A percentile compares a stretch with the other conserved stretches of the same genome.
phyloP scores from a whole-genome alignment of 2,888 invertebrate genomes.

The Theodoxus fluviatilis region DNA sequence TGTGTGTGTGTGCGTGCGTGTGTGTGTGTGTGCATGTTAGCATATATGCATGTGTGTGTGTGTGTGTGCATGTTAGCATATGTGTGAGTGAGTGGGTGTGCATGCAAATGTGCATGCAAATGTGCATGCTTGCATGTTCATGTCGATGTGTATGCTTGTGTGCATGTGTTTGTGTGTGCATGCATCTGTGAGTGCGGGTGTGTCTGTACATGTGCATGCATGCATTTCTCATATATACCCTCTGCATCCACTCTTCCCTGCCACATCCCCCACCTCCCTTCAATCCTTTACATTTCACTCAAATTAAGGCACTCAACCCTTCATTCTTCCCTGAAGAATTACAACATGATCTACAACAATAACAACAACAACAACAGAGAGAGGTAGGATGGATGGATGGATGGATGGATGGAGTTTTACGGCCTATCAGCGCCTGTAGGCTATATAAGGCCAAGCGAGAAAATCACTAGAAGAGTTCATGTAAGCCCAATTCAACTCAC shows the following conservation, averaged over 20 bases:
- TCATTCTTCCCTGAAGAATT: no score
- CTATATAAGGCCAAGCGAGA: no score
- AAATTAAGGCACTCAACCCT: no score
- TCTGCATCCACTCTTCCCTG: no score
- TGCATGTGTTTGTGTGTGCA: conserved; percentile 8
- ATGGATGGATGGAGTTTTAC: not conserved
- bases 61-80: not conserved
- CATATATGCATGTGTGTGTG: not conserved
- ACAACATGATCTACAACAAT: no score
- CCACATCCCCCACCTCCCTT: no score
- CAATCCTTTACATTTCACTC: no score
- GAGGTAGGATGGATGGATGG: not conserved
- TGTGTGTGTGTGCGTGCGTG: no score
- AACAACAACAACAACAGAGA: not conserved
- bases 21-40: no score
- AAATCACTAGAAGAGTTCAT: no score
- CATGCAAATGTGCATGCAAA: not conserved
- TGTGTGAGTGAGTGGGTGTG: not conserved
- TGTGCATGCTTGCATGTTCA: conserved; percentile 2
- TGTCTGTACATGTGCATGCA: not conserved
- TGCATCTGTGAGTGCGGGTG: conserved; percentile 9
- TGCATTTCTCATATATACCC: not conserved
- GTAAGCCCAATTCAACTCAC: no score
- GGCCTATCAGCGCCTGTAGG: no score
- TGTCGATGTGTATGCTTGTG: conserved; percentile 5